A percentile compares a stretch with the other conserved stretches of the same genome.
These are phyloP conservation scores for Tamias sibiricus DNA, from an alignment of 2,113 vertebrate genomes.

Conservation along the genomic window DNA sequence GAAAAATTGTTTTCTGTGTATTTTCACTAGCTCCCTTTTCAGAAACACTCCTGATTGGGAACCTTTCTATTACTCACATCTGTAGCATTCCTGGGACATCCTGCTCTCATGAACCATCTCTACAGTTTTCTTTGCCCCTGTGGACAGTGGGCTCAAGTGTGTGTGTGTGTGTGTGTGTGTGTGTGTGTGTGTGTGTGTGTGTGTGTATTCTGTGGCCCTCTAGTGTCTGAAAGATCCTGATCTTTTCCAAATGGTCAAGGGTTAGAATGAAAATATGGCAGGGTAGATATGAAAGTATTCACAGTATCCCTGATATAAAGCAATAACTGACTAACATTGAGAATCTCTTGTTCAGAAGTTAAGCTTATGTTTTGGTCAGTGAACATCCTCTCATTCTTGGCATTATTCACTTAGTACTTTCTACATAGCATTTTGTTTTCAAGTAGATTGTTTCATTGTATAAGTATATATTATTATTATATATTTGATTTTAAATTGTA, in stretches of 20 bases:
- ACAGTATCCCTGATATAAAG: not conserved
- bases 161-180: not conserved
- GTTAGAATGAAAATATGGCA: not conserved
- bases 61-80: not conserved
- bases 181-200: not conserved
- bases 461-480: not conserved
- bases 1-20: not conserved
- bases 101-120: not conserved
- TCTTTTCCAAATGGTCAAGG: not conserved
- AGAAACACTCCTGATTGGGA: not conserved
- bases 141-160: not conserved
- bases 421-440: not conserved
- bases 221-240: not conserved
- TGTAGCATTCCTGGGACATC: not conserved
- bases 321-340: not conserved
- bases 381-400: not conserved
- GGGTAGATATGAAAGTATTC: not conserved
- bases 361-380: not conserved
- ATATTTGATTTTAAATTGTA: not conserved
- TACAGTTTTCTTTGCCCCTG: not conserved
- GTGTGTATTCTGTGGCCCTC: not conserved
- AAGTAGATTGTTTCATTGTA: not conserved
- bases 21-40: not conserved
- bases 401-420: not conserved
- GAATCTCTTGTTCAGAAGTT: not conserved